Evolutionary conservation across 2,888 invertebrate genomes (phyloP).

Genomic region (Drosophila yooni): DNA sequence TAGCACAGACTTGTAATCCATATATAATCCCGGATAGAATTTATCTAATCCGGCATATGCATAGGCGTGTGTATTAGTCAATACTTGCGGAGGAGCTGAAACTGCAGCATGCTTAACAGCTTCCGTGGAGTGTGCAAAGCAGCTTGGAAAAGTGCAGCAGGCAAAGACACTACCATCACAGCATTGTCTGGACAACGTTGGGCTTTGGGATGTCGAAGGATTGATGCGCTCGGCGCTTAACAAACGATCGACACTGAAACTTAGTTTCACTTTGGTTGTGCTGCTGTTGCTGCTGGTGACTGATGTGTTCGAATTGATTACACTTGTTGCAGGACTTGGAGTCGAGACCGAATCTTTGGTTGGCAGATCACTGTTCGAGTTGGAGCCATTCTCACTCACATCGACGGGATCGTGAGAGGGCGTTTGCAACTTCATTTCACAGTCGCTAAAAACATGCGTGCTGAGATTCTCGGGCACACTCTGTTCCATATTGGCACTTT

Average conservation of each 20-base stretch:
- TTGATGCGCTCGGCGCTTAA: conserved; percentile 67
- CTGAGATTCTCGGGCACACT: conserved; percentile 73
- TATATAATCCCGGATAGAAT: conserved; percentile 64
- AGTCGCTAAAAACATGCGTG: conserved; percentile 66
- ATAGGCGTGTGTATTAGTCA: conserved; percentile 32
- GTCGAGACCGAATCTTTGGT: conserved; percentile 50
- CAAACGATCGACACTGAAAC: conserved; percentile 84
- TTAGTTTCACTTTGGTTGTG: conserved; percentile 82
- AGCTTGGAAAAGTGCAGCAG: conserved; percentile 74
- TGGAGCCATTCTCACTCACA: conserved; percentile 26
- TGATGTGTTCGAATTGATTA: conserved; percentile 15
- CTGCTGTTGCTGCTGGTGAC: conserved; percentile 22
- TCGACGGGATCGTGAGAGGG: conserved; percentile 30
- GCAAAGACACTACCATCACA: conserved; percentile 70
- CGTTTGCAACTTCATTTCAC: conserved; percentile 45
- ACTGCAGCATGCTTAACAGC: conserved; percentile 40
- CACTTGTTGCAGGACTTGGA: conserved; percentile 17
- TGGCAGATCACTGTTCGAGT: conserved; percentile 43
- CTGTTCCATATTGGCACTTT: conserved; percentile 67
- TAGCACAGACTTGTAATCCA: conserved; percentile 81
- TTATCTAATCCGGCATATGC: conserved; percentile 62
- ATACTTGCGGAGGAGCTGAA: conserved; percentile 14
- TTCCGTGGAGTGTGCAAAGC: conserved; percentile 58
- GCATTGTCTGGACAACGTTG: conserved; percentile 48
- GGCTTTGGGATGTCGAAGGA: conserved; percentile 13